phyloP scores from a whole-genome alignment of 2,797 vertebrate species.

The Phrynocephalus guinanensis region DNA sequence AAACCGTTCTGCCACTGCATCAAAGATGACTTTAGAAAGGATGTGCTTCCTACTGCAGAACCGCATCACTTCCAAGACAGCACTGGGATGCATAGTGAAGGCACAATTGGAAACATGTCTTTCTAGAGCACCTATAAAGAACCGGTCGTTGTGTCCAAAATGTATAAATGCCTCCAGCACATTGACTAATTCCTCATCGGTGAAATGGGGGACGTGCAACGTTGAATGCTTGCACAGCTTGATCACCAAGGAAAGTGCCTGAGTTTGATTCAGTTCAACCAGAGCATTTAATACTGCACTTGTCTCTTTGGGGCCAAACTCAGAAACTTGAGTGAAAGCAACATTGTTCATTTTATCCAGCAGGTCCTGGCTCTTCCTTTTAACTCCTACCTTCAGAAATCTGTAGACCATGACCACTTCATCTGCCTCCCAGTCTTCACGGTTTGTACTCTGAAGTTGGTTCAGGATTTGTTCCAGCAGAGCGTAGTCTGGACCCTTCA shows the following conservation, averaged over 20 bases:
- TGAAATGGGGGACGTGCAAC: slow-evolving; percentile 81
- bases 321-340: slow-evolving; percentile 67
- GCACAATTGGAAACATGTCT: slow-evolving; percentile 72
- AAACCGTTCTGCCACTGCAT: slow-evolving; percentile 86
- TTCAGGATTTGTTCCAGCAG: slow-evolving; percentile 79
- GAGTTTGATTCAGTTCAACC: slow-evolving; percentile 81
- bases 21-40: slow-evolving; percentile 83
- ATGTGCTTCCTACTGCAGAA: slow-evolving; percentile 86
- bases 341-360: slow-evolving; percentile 83
- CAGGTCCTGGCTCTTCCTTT: slow-evolving; percentile 77
- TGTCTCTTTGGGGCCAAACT: slow-evolving; percentile 77
- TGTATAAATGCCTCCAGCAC: slow-evolving; percentile 86
- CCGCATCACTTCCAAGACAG: slow-evolving; percentile 80
- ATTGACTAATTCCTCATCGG: slow-evolving; percentile 79
- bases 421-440: slow-evolving; percentile 75
- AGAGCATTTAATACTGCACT: slow-evolving; percentile 83
- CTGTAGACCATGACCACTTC: slow-evolving; percentile 82
- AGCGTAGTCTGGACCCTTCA: slow-evolving; percentile 71
- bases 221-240: slow-evolving; percentile 84
- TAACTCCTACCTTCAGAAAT: slow-evolving; percentile 77
- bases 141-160: slow-evolving; percentile 84
- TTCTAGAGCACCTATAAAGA: slow-evolving; percentile 86
- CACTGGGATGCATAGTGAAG: slow-evolving; percentile 80
- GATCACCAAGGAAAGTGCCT: slow-evolving; percentile 82
- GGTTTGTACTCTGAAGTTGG: slow-evolving; percentile 75